Evolutionary conservation across 1,140 invertebrate species (phyloP), one percentile per base, ranked within the genome.

Genomic region (Ceratosolen fusciceps): DNA sequence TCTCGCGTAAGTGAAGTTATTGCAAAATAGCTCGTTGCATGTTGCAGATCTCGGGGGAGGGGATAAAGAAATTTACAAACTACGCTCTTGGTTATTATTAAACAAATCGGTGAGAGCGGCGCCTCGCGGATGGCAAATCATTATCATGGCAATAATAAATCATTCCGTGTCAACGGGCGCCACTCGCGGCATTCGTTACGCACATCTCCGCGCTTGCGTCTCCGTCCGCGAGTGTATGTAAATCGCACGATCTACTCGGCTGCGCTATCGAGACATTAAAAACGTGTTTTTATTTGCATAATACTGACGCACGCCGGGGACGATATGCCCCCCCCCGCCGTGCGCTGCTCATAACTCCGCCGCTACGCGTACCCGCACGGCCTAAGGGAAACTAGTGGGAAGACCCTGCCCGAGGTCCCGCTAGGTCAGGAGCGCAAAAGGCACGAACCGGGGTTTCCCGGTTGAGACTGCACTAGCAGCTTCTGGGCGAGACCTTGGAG

Each of bases 281-380:
- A 65, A 65, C 31, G 31, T 65, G 60, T 37, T 65, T 29, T 65
- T 65, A 5, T 37, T 65, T 65, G 37, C 60, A 37, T 65, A 65
- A 65, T 65, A 31, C 37, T 65, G 34, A 65, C n/a, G 31, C 4
- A 65, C 0, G 7, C 21, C 12, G 21, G 37, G 19, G 34, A 37
- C 21, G n/a, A 37, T n/a, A 52, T 43, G 60, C n/a, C n/a, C n/a
- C n/a, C n/a, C n/a, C n/a, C n/a, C n/a, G n/a, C n/a, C n/a, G n/a
- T n/a, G n/a, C n/a, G n/a, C n/a, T n/a, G n/a, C n/a, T n/a, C n/a
- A n/a, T n/a, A n/a, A n/a, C n/a, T n/a, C n/a, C n/a, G n/a, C n/a
- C n/a, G n/a, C n/a, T n/a, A n/a, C n/a, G n/a, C n/a, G n/a, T n/a
- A n/a, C n/a, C n/a, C n/a, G n/a, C n/a, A n/a, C n/a, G n/a, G n/a